Base-by-base conservation (phyloP, 2,888 invertebrate genomes). In the Pachymerium ferrugineum region DNA sequence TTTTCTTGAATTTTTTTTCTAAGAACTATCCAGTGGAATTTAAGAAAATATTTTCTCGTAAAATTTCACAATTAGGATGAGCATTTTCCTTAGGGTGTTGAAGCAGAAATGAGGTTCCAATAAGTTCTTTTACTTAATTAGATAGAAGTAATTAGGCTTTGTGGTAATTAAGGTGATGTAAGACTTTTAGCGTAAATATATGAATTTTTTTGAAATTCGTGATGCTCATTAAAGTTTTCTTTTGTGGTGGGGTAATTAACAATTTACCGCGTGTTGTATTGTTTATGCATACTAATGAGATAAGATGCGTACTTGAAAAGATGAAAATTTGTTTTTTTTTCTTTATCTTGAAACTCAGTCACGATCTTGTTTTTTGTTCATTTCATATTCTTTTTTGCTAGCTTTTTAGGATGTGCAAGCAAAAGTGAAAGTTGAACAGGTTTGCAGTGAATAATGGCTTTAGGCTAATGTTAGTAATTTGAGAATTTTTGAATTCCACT, bases 401-500 rank as follows among this genome's bases (percentile, higher is more conserved):
- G 12, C 14, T 62, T 62, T 62, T 12, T 25, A 8, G 25, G 25
- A 25, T 12, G 28, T 62, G 25, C 62, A 14, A 25, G 62, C n/a
- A 25, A 62, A 62, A 62, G 62, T 62, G 62, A 62, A 62, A 62
- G 62, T 28, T n/a, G 62, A 62, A 62, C 62, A 25, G 62, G 62
- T 62, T 62, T 28, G 12, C 62, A 62, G 28, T 62, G 62, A 62
- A 62, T 62, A 62, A 62, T 62, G n/a, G 62, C 62, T 62, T 62
- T 25, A 54, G 47, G 14, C 28, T 62, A 62, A 62, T 62, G 62
- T 62, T 62, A 62, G 62, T 62, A 62, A 62, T 62, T 62, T 28
- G 28, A 28, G 14, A 62, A 62, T 62, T 28, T 62, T n/a, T 8
- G 25, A 62, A 62, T 62, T 62, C 62, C 28, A 62, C 8, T 22